phyloP scores from a whole-genome alignment of 2,113 vertebrate genomes.

The Aspidoscelis tigris region DNA sequence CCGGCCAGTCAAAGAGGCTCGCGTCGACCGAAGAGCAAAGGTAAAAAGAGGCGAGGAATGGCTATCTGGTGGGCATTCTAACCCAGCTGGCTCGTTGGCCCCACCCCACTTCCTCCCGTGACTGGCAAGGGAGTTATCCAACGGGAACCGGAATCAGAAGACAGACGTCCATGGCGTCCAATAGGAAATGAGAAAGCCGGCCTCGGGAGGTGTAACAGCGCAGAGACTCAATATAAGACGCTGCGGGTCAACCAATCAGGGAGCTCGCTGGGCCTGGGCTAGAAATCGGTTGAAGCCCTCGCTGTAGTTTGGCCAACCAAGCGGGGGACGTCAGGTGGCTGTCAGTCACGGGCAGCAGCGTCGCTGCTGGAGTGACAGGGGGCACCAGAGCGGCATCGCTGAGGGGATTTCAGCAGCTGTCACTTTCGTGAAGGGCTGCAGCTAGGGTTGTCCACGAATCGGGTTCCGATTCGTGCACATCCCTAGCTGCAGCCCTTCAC shows the following conservation, averaged over 20 bases:
- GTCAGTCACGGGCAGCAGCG: too few relatives aligned
- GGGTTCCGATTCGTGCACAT: too few relatives aligned
- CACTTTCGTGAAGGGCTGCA: too few relatives aligned
- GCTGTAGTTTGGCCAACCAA: not conserved
- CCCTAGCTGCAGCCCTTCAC: too few relatives aligned
- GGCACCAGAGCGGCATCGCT: too few relatives aligned
- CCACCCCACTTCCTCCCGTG: fast-evolving
- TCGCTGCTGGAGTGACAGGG: too few relatives aligned
- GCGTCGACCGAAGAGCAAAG: fast-evolving
- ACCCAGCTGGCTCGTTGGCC: fast-evolving
- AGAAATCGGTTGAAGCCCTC: conserved; percentile 47
- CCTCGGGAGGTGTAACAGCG: not conserved
- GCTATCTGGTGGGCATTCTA: fast-evolving
- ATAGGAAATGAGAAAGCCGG: fast-evolving
- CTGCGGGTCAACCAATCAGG: conserved; percentile 59
- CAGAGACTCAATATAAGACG: not conserved
- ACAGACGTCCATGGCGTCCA: fast-evolving
- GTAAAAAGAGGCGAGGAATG: not conserved
- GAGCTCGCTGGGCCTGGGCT: not conserved
- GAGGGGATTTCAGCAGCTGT: too few relatives aligned
- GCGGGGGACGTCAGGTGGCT: too few relatives aligned
- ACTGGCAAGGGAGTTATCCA: not conserved
- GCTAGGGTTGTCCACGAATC: too few relatives aligned
- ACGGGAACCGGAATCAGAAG: fast-evolving
- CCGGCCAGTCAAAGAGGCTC: not conserved